Percentiles rank a stretch among this genome's conserved stretches.
phyloP scores from a whole-genome alignment of 2,888 invertebrate species.

The Phengaris arion region DNA sequence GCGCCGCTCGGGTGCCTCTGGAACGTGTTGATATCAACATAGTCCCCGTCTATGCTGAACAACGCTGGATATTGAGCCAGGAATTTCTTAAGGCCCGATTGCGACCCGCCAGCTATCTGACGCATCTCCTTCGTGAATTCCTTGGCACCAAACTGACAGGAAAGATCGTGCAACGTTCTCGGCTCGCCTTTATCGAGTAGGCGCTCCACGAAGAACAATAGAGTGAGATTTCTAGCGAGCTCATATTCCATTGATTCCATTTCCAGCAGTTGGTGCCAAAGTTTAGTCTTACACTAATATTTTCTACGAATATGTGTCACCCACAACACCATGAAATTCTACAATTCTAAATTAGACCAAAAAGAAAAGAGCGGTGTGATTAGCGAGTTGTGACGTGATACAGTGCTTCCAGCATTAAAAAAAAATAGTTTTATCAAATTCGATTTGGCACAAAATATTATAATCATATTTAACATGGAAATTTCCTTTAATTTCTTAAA shows the following conservation, averaged over 20 bases:
- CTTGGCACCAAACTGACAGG: constrained; percentile 99
- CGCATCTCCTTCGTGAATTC: constrained; percentile 99
- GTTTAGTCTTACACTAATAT: constrained; percentile 73
- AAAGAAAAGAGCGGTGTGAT: constrained; percentile 60
- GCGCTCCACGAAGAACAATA: constrained; percentile 98
- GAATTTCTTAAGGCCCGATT: constrained; percentile 98
- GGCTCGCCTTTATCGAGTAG: constrained; percentile 98
- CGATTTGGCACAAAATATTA: no score
- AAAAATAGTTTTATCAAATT: not conserved
- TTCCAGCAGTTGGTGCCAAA: constrained; percentile 79
- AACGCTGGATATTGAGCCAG: constrained; percentile 97
- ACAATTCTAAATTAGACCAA: constrained; percentile 59
- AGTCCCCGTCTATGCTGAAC: constrained; percentile 96
- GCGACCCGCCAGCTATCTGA: constrained; percentile 96
- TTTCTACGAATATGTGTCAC: constrained; percentile 79
- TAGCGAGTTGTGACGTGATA: constrained; percentile 40
- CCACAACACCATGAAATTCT: constrained; percentile 79
- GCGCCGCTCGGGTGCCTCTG: constrained; percentile 81
- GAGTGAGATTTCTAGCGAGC: constrained; percentile 94
- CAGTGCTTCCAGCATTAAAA: constrained; percentile 44
- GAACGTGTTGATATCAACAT: constrained; percentile 91
- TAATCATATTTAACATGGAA: no score
- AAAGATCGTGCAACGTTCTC: constrained; percentile 97
- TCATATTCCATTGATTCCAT: constrained; percentile 98
- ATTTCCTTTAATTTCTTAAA: no score